Base-by-base conservation (phyloP, 2,888 invertebrate species). In the Andrena hattorfiana region DNA sequence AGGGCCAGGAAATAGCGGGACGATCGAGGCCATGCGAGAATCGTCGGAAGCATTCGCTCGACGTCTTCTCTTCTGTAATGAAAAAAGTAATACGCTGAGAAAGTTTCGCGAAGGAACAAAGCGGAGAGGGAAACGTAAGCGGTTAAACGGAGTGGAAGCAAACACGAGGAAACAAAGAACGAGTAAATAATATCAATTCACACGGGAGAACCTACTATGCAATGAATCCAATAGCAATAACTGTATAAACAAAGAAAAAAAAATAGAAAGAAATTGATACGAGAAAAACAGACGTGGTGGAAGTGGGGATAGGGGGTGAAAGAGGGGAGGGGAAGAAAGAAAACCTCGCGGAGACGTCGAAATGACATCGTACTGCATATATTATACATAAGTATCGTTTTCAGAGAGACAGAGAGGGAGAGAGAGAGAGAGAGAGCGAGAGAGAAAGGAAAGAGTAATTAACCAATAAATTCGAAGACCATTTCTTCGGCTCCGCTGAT, bases 141-240 rank as follows among this genome's bases (percentile, higher is more conserved):
- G 54, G 68, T 68, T 54, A 32, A 68, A 13, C 0, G 26, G 54
- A n/a, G 70, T 13, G 59, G 7, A 26, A 48, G 20, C 5, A 42
- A 23, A 26, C 23, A 13, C 7, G 26, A 16, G 28, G 23, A 26
- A 28, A 72, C 23, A 51, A 7, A 35, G 28, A 23, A 49, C 54
- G 63, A 78, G 60, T 63, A 63, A 81, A 62, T 76, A 77, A 89
- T 86, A 89, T 89, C 88, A 86, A 82, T 86, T 85, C 75, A 70
- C 80, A 86, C 68, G 77, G 63, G 84, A 81, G 83, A 87, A 90
- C 87, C 88, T 90, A 93, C 90, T 91, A 91, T 91, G 93, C 92
- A 93, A 93, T 93, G 92, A 93, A 93, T 92, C 91, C 92, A 91
- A 93, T 93, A 93, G 93, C 93, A 93, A 93, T 93, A 93, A 93